phyloP scores from a whole-genome alignment of 2,888 invertebrate genomes.

The Toxonevra muliebris region DNA sequence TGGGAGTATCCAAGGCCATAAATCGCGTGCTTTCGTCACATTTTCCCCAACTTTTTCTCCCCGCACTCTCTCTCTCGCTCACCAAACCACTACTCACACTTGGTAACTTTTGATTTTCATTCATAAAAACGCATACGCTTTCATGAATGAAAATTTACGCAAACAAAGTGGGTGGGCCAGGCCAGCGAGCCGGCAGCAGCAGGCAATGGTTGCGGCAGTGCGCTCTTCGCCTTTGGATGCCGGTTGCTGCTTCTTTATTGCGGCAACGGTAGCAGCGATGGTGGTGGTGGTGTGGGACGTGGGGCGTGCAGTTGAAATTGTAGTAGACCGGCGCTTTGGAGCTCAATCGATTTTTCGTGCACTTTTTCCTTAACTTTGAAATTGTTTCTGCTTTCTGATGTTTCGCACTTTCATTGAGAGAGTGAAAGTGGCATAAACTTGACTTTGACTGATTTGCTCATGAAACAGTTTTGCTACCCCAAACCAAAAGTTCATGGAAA shows the following conservation, averaged over 20 bases:
- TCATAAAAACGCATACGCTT: slow-evolving; percentile 46
- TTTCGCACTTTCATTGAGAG: not conserved
- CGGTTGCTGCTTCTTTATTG: no score
- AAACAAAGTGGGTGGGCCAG: slow-evolving; percentile 29
- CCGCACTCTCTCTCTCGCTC: not conserved
- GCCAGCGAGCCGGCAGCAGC: slow-evolving; percentile 3
- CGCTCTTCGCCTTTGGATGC: no score
- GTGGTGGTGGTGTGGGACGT: slow-evolving; percentile 14
- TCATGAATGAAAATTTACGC: slow-evolving; percentile 50
- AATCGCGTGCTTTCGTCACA: slow-evolving; percentile 44
- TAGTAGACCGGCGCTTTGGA: slow-evolving; percentile 40
- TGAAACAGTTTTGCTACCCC: no score
- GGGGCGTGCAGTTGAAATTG: not conserved
- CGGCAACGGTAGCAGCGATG: slow-evolving; percentile 9
- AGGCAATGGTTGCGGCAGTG: slow-evolving; percentile 27
- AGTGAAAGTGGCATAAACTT: not conserved
- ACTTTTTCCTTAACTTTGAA: slow-evolving; percentile 19
- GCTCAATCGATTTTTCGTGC: slow-evolving; percentile 46
- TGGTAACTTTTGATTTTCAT: slow-evolving; percentile 44
- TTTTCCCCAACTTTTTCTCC: slow-evolving; percentile 29
- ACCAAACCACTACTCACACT: not conserved
- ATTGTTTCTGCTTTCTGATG: not conserved
- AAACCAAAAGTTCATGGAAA: no score
- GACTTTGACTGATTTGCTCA: not conserved
- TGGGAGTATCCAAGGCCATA: not conserved